A percentile compares a stretch with the other conserved stretches of the same genome.
Evolutionary conservation across 2,113 vertebrate genomes (phyloP).

Genomic region (Vidua chalybeata): DNA sequence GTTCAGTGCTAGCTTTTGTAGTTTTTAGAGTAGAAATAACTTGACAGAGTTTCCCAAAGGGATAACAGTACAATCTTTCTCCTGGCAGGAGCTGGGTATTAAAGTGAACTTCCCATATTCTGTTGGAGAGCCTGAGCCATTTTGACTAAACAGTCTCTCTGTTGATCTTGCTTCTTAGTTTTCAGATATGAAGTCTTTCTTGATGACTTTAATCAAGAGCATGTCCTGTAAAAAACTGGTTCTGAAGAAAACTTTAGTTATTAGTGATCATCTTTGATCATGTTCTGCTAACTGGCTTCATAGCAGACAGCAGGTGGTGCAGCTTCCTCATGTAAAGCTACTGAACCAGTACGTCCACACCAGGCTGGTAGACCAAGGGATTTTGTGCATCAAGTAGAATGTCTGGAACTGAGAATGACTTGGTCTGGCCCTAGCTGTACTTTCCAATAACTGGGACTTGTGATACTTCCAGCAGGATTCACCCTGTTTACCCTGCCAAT

Average conservation of each 20-base stretch:
- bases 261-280: background rate
- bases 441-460: background rate
- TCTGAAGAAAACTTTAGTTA: background rate
- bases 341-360: background rate
- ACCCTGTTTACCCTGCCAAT: background rate
- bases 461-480: background rate
- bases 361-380: background rate
- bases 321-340: background rate
- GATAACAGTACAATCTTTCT: background rate
- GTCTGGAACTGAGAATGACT: background rate
- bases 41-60: background rate
- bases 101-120: background rate
- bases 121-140: background rate
- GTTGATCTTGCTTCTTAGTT: background rate
- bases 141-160: background rate
- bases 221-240: background rate
- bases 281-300: background rate
- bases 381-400: background rate
- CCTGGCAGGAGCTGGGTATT: background rate
- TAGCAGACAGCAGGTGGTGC: constrained; percentile 72
- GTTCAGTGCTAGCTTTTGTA: background rate
- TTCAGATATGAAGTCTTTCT: background rate
- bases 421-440: background rate
- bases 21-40: background rate
- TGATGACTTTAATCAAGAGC: background rate